A percentile compares a stretch with the other conserved stretches of the same genome.
These are phyloP conservation scores for Todiramphus chloris DNA, from an alignment of 2,113 vertebrate species.

Conservation along the genomic window DNA sequence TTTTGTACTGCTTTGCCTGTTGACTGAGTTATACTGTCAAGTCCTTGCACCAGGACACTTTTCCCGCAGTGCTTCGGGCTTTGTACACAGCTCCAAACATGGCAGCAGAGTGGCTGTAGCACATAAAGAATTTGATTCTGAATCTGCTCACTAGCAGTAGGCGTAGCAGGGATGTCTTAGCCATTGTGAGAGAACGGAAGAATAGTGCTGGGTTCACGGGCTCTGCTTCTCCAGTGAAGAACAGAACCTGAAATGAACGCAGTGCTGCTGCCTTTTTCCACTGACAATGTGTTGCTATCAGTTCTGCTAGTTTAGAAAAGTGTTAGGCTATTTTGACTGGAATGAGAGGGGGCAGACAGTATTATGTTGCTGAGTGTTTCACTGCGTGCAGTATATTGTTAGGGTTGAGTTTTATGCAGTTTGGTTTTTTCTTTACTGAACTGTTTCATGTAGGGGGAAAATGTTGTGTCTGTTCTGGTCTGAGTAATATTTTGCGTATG, in stretches of 20 bases:
- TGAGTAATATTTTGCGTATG: background rate
- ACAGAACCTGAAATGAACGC: background rate
- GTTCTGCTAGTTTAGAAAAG: background rate
- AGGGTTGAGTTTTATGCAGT: background rate
- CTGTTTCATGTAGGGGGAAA: background rate
- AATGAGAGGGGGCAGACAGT: background rate
- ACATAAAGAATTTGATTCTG: background rate
- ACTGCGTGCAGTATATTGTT: background rate
- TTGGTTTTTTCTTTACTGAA: background rate
- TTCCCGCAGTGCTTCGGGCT: background rate
- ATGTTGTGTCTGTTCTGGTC: background rate
- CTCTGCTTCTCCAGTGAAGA: background rate
- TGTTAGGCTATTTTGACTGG: background rate
- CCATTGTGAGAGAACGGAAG: background rate
- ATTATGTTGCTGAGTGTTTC: background rate
- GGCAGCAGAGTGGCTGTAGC: background rate
- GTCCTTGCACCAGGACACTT: background rate
- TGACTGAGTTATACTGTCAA: background rate
- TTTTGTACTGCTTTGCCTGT: background rate
- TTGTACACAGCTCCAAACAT: fast-evolving
- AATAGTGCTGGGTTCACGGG: background rate
- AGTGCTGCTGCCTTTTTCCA: background rate
- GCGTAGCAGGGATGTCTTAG: background rate
- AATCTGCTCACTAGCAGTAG: background rate
- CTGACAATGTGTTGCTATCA: background rate